Evolutionary conservation across 2,888 invertebrate genomes (phyloP), one percentile per base, ranked within the genome.

Genomic region (Cheilosia vulpina): DNA sequence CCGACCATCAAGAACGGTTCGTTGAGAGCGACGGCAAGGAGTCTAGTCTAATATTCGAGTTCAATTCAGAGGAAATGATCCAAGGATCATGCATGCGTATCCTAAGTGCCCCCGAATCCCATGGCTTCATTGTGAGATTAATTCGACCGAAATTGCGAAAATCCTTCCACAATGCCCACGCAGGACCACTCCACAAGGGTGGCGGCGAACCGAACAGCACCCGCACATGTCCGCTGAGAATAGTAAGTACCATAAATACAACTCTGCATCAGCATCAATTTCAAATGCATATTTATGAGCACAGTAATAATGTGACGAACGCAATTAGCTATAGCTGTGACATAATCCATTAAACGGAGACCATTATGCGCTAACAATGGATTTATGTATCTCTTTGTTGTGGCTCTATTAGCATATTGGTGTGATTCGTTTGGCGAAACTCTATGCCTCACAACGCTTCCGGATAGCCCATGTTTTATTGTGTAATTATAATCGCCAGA

Each of bases 11-110:
- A 55, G 92, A 92, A 76, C 90, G 90, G 52, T 91, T 90, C 87
- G 89, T 92, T 65, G 90, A 91, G 69, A 92, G 92, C 84, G 90
- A 92, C 27, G 92, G 92, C 82, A 90, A 90, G 77, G 90, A 91
- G 88, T 92, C 92, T 88, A 92, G 92, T 89, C 89, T 92, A 17
- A 90, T 91, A 85, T 90, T 92, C 62, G 91, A 92, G 84, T 90
- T 92, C 68, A 90, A 91, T 83, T 89, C 91, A 63, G 90, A 89
- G 76, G 89, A 89, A 13, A 83, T 87, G 45, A 88, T 89, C 58
- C 87, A 89, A 34, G 87, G 87, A 19, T 90, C 89, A 47, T 92
- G 92, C 75, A 90, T 90, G 60, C 90, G 92, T 69, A 91, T 90
- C 55, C 78, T 92, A 62, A 91, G 90, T 52, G 91, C 92, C 24